Conservation (phyloP, 2,888 invertebrate species). For the Cepaea hortensis region DNA sequence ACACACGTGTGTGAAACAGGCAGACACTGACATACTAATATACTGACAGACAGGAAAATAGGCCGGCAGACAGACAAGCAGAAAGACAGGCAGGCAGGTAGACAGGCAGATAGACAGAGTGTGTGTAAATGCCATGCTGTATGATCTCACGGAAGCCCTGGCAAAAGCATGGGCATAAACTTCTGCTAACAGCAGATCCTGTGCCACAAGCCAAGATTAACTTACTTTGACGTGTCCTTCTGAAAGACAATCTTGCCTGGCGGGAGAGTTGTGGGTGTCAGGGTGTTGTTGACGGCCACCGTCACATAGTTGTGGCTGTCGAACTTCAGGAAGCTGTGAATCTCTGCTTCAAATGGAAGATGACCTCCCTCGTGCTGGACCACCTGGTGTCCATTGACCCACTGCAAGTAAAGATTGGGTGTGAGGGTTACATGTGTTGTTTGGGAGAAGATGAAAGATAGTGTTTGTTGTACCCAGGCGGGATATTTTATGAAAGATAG, state of each 20-base stretch:
- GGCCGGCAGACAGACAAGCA: too few relatives aligned
- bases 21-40: too few relatives aligned
- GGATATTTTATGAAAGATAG: background rate
- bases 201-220: background rate
- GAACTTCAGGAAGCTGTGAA: slow-evolving; percentile 83
- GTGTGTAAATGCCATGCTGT: too few relatives aligned
- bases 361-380: slow-evolving; percentile 95
- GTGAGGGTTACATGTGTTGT: background rate
- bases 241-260: slow-evolving; percentile 83
- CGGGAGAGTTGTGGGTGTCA: slow-evolving; percentile 90
- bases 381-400: slow-evolving; percentile 89
- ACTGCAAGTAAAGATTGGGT: slow-evolving; percentile 80
- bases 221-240: slow-evolving; percentile 65
- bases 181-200: too few relatives aligned
- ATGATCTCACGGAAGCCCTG: too few relatives aligned
- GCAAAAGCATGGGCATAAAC: too few relatives aligned
- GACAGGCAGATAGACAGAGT: too few relatives aligned
- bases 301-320: slow-evolving; percentile 76
- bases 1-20: too few relatives aligned
- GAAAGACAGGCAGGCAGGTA: too few relatives aligned
- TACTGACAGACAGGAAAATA: too few relatives aligned
- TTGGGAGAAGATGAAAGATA: background rate
- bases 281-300: slow-evolving; percentile 85
- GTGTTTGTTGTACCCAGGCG: too few relatives aligned
- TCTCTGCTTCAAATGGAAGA: slow-evolving; percentile 93